These are phyloP conservation scores for Harmothoe impar DNA, from an alignment of 2,888 invertebrate species.

Conservation along the genomic window DNA sequence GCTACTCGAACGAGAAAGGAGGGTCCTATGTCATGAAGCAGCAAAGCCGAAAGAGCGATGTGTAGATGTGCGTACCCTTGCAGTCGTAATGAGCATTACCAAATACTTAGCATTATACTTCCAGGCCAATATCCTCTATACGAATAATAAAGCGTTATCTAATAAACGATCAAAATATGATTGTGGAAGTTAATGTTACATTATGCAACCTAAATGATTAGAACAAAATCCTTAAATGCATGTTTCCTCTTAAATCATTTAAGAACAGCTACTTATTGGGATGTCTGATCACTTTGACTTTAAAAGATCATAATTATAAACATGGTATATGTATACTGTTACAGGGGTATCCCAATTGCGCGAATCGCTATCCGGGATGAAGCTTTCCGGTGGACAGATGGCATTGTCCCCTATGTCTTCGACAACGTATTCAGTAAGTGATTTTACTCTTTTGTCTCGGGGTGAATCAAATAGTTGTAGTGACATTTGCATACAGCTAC, in stretches of 20 bases:
- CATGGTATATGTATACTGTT: too few species aligned
- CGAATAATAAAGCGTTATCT: too few species aligned
- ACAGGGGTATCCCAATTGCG: background rate
- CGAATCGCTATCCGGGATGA: background rate
- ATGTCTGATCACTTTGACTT: background rate
- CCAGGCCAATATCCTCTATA: too few species aligned
- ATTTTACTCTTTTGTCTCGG: background rate
- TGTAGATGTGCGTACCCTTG: too few species aligned
- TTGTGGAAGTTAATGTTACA: too few species aligned
- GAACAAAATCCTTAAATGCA: background rate
- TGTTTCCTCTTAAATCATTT: background rate
- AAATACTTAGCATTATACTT: too few species aligned
- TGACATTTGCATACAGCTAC: background rate
- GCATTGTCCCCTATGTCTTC: background rate
- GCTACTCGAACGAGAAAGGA: background rate
- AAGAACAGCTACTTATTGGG: background rate
- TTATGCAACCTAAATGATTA: too few species aligned
- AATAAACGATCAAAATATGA: too few species aligned
- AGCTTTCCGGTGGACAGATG: background rate
- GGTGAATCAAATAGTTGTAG: background rate
- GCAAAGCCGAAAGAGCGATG: too few species aligned
- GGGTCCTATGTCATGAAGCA: background rate
- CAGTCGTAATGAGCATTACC: too few species aligned
- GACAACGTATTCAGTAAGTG: background rate
- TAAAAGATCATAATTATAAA: background rate